These are phyloP conservation scores for Megalops cyprinoides DNA, from an alignment of 2,797 vertebrate species.

Conservation along the genomic window DNA sequence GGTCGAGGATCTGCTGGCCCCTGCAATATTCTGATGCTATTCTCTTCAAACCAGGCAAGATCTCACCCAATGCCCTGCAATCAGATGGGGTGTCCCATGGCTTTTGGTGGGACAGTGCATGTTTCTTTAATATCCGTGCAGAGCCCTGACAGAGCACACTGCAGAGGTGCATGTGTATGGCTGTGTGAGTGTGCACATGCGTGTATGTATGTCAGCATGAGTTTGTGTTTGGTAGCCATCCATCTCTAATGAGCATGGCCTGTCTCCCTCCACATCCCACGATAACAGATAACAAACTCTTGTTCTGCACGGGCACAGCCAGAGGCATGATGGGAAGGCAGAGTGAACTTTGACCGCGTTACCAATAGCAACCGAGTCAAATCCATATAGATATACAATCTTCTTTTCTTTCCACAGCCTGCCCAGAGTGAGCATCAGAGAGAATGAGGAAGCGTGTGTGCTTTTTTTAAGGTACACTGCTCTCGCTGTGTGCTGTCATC, in stretches of 20 bases:
- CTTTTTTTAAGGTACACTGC: constrained; percentile 12
- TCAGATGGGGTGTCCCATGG: no score
- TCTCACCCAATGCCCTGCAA: no score
- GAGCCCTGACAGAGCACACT: no score
- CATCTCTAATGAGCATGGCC: background rate
- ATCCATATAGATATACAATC: constrained; percentile 20
- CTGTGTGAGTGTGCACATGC: no score
- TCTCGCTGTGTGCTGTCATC: background rate
- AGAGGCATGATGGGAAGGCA: background rate
- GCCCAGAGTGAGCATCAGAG: background rate
- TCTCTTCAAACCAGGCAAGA: no score
- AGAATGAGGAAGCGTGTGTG: background rate
- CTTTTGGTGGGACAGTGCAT: no score
- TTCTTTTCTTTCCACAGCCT: background rate
- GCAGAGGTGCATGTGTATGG: no score
- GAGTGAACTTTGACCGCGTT: constrained; percentile 27
- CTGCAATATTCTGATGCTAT: no score
- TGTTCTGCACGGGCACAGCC: background rate
- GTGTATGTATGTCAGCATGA: no score
- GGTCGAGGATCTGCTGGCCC: no score
- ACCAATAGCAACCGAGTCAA: constrained; percentile 32
- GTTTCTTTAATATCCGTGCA: no score
- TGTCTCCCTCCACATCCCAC: background rate
- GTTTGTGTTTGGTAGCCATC: no score
- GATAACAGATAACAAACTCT: background rate